phyloP scores from a whole-genome alignment of 2,113 vertebrate genomes.

The Heloderma charlesbogerti region DNA sequence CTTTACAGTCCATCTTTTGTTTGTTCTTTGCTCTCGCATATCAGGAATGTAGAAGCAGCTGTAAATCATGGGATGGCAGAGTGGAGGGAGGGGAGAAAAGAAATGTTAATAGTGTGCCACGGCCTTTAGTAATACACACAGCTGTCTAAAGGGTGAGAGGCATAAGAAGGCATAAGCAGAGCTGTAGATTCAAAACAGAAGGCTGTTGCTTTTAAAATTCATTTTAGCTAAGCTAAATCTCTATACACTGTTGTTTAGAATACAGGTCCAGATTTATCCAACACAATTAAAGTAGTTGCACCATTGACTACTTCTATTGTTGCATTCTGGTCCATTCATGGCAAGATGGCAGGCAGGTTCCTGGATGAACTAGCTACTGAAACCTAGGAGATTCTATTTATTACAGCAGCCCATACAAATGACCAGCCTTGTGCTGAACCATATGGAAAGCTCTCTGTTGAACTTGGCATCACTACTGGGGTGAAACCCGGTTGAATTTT shows the following conservation, averaged over 20 bases:
- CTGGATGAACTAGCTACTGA: slow-evolving; percentile 66
- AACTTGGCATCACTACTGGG: slow-evolving; percentile 69
- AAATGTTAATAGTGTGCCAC: too few relatives aligned
- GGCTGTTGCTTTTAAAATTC: not conserved
- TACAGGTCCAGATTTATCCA: slow-evolving; percentile 56
- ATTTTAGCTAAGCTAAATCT: not conserved
- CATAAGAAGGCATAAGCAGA: too few relatives aligned
- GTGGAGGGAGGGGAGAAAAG: too few relatives aligned
- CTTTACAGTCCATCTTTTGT: too few relatives aligned
- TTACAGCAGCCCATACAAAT: slow-evolving; percentile 72
- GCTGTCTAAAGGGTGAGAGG: too few relatives aligned
- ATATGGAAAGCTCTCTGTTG: slow-evolving; percentile 77
- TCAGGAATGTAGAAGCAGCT: too few relatives aligned
- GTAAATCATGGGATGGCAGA: too few relatives aligned
- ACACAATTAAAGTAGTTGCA: slow-evolving; percentile 47
- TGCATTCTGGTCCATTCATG: slow-evolving; percentile 61
- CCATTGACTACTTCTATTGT: slow-evolving; percentile 69
- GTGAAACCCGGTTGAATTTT: slow-evolving; percentile 71
- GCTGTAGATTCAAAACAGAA: slow-evolving; percentile 23
- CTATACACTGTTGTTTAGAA: slow-evolving; percentile 33
- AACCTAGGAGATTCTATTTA: slow-evolving; percentile 73
- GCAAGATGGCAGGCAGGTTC: slow-evolving; percentile 65
- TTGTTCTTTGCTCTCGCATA: too few relatives aligned
- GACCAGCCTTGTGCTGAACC: slow-evolving; percentile 70
- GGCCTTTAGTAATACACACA: too few relatives aligned